phyloP scores from a whole-genome alignment of 64 coral and sea anemone genomes.

The Anthopleura sola region DNA sequence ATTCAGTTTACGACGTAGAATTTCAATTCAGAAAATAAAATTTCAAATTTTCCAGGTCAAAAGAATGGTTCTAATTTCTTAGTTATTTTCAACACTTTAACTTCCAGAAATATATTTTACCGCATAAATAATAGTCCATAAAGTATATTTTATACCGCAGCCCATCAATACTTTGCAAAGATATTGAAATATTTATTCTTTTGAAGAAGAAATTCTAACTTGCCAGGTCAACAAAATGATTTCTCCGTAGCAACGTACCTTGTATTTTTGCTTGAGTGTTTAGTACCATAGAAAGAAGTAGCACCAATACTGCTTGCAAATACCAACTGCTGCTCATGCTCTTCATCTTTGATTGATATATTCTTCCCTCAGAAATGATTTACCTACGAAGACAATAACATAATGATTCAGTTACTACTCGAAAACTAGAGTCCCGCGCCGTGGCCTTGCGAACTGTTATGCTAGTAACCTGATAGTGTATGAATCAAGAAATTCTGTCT shows the following conservation, averaged over 20 bases:
- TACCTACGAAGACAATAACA: neutral
- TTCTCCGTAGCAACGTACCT: neutral
- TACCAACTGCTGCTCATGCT: neutral
- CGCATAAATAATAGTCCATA: neutral
- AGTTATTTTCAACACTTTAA: neutral
- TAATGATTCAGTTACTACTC: neutral
- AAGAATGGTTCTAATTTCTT: neutral
- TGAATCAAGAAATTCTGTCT: neutral
- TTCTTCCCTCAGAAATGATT: neutral
- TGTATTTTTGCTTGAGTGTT: neutral
- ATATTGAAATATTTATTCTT: neutral
- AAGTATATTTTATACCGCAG: neutral
- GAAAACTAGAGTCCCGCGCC: neutral
- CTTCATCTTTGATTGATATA: neutral
- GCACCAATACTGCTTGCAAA: neutral
- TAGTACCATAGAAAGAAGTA: neutral
- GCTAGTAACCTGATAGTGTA: neutral
- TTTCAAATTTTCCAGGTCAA: neutral
- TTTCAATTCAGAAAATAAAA: too few relatives aligned
- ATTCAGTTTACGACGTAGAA: neutral
- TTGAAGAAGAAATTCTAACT: neutral
- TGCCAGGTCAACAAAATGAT: neutral
- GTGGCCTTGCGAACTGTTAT: neutral
- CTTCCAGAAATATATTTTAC: neutral
- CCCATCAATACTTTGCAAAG: neutral